Evolutionary conservation across 2,797 vertebrate species (phyloP), one percentile per base, ranked within the genome.

Genomic region (Scleropages formosus): DNA sequence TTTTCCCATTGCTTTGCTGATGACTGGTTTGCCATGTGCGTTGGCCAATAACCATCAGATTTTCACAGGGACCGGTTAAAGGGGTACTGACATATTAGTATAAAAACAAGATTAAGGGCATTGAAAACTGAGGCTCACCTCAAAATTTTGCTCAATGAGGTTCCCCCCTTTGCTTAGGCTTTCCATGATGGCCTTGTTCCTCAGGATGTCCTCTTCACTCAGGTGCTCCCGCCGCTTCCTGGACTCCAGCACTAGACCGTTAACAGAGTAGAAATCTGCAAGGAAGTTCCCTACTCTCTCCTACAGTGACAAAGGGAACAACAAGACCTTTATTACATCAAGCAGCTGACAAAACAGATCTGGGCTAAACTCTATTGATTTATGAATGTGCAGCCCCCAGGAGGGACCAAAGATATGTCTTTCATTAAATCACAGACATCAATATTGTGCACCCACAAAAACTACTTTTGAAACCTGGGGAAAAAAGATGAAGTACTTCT

Each of bases 141-240:
- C 98, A 73, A 98, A 98, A 81, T 94, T 98, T 83, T 98, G 98
- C 82, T 99, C 97, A 79, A 96, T 95, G 79, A 99, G 87, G 83
- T 94, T 96, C 56, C 96, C 97, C 71, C 97, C 97, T 92, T 99
- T 99, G 84, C 97, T 99, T 77, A 99, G 92, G 85, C 96, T 99
- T 91, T 99, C 98, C 97, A 99, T 98, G 86, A 99, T 97, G 76
- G 98, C 97, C 89, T 99, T 99, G 84, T 99, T 99, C 82, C 97
- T 93, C 85, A 98, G 89, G 83, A 99, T 99, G 84, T 99, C 98
- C 83, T 99, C 98, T 87, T 99, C 97, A 51, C 95, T 98, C 81
- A 99, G 93, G 80, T 99, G 98, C 76, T 99, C 98, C 78, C 98
- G 91, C 80, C 98, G 93, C 87, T 99, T 99, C 86, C 96, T 93